Evolutionary conservation across 2,888 invertebrate genomes (phyloP), one percentile per base, ranked within the genome.

Genomic region (Eupithecia inturbata): DNA sequence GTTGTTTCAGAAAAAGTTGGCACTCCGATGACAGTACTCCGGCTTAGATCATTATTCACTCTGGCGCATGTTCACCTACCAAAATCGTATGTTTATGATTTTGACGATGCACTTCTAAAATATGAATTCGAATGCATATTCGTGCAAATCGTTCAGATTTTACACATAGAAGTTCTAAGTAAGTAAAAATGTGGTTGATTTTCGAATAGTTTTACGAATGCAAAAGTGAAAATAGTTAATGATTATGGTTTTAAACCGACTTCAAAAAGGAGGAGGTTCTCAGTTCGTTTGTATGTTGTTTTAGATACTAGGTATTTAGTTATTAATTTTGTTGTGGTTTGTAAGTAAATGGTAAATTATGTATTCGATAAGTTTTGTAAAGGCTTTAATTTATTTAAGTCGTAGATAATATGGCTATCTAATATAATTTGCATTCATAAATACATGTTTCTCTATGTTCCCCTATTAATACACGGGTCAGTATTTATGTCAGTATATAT

Each of bases 11-110:
- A 77, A 95, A 94, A 88, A 95, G 94, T 88, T 95, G 95, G 95
- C 94, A 95, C 78, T 95, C 94, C 14, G 92, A 95, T 78, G 95
- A 95, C 45, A 94, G 92, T 74, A 89, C 92, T 0, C 94, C 94
- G 7, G 91, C 95, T 84, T 95, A 94, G 85, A 62, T 68, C 26
- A 57, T 57, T 5, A 57, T 57, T 14, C 12, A 26, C 12, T 26
- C 57, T 12, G 12, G 26, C 57, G 57, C 57, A 57, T 57, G 36
- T 74, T 64, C 39, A 68, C 53, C 53, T 70, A 49, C 19, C 41
- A 39, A 74, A 70, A 69, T 70, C 14, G 31, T 60, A 63, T 33
- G 36, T 10, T 68, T 28, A 57, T 71, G 66, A 69, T 71, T 71
- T 68, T 57, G 57, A 68, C 49, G 31, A 57, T 31, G 62, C 19